Conservation (phyloP, 2,888 invertebrate species). For the Carterocephalus palaemon region DNA sequence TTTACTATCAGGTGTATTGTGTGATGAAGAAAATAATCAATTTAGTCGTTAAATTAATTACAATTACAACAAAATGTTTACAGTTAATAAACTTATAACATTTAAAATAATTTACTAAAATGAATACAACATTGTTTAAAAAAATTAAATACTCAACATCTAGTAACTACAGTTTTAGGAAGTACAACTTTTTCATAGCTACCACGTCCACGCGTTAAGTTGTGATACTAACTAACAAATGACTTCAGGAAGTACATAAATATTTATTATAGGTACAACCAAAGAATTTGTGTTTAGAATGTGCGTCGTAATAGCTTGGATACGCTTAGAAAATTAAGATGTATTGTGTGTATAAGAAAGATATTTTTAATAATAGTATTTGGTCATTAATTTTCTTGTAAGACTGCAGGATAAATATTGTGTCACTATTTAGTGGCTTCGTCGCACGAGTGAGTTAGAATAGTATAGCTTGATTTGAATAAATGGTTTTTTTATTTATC, state of each 20-base stretch:
- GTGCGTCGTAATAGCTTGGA: constrained; percentile 30
- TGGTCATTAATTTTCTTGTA: constrained; percentile 46
- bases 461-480: constrained; percentile 12
- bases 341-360: constrained; percentile 13
- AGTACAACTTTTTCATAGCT: too few species aligned
- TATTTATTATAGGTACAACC: constrained; percentile 53
- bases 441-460: constrained; percentile 9
- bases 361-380: constrained; percentile 12
- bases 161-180: too few species aligned
- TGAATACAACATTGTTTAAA: too few species aligned
- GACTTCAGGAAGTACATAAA: constrained; percentile 3
- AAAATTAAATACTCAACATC: too few species aligned
- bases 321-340: constrained; percentile 18
- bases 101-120: too few species aligned
- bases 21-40: too few species aligned
- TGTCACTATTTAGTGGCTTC: neutral
- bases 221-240: constrained; percentile 5
- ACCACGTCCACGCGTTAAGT: too few species aligned
- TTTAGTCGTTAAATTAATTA: too few species aligned
- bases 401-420: constrained; percentile 54
- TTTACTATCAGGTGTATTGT: too few species aligned
- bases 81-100: too few species aligned
- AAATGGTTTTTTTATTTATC: constrained; percentile 15
- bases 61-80: too few species aligned
- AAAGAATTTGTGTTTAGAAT: constrained; percentile 58